phyloP scores from a whole-genome alignment of 1,140 invertebrate species.

The Bombus cullumanus region DNA sequence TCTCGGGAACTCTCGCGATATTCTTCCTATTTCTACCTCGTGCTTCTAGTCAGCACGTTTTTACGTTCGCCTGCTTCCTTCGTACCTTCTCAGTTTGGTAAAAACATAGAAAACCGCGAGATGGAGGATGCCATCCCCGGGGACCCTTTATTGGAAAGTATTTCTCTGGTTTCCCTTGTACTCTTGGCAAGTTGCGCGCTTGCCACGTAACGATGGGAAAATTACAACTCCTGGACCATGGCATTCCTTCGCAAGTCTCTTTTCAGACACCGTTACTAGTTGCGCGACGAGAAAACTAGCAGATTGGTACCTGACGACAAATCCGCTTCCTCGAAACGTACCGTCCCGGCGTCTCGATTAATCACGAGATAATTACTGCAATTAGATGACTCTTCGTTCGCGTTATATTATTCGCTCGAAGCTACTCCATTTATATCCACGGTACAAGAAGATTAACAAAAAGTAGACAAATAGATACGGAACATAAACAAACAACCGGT shows the following conservation, averaged over 20 bases:
- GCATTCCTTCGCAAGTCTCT: constrained; percentile 22
- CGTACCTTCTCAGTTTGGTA: neutral
- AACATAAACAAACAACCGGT: too few relatives aligned
- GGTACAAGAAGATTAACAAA: too few relatives aligned
- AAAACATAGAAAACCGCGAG: constrained; percentile 41
- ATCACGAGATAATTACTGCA: constrained; percentile 7
- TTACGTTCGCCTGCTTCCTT: neutral
- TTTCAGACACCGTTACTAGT: constrained; percentile 20
- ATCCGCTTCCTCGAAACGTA: neutral
- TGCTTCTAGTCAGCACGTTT: neutral
- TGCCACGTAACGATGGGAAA: constrained; percentile 56
- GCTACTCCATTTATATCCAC: too few relatives aligned
- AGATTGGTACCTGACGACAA: neutral
- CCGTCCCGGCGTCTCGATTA: constrained; percentile 7
- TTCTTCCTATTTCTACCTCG: neutral
- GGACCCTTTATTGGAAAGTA: constrained; percentile 28
- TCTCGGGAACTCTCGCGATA: constrained; percentile 1
- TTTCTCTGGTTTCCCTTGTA: constrained; percentile 14
- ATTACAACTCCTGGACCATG: constrained; percentile 55
- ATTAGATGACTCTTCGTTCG: neutral
- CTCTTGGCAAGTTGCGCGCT: neutral
- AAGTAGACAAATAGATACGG: too few relatives aligned
- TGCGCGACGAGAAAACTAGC: neutral
- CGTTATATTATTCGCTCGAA: too few relatives aligned
- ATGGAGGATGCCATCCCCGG: constrained; percentile 31